phyloP scores from a whole-genome alignment of 1,140 invertebrate species.

The Conopomorpha cramerella region DNA sequence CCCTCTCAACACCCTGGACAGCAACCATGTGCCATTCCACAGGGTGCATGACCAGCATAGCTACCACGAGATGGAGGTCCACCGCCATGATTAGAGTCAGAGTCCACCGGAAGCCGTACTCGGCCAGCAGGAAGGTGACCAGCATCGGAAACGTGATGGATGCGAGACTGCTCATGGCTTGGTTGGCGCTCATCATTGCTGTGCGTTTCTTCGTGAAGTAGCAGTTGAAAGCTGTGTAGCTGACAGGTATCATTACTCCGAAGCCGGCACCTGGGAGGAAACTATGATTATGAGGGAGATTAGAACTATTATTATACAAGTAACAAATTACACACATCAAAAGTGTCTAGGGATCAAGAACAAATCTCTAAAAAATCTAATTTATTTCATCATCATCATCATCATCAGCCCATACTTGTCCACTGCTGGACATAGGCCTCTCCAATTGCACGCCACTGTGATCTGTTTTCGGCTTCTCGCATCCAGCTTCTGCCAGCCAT shows the following conservation, averaged over 20 bases:
- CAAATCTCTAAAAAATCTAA: too few relatives aligned
- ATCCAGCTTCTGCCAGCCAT: too few relatives aligned
- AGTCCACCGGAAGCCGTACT: conserved; percentile 44
- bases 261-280: conserved; percentile 36
- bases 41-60: conserved; percentile 49
- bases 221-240: conserved; percentile 44
- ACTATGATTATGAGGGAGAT: too few relatives aligned
- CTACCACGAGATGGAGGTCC: conserved; percentile 41
- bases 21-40: conserved; percentile 44
- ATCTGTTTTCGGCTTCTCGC: too few relatives aligned
- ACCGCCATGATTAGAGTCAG: conserved; percentile 40
- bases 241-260: conserved; percentile 47
- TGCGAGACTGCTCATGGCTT: conserved; percentile 44
- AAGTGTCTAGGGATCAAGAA: too few relatives aligned
- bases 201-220: conserved; percentile 45
- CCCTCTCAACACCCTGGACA: conserved; percentile 6
- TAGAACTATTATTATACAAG: too few relatives aligned
- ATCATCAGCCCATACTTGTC: too few relatives aligned
- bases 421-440: too few relatives aligned
- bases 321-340: too few relatives aligned
- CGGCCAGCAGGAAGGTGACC: conserved; percentile 31
- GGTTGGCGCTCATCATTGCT: conserved; percentile 49
- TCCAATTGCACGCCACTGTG: too few relatives aligned
- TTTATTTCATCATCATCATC: too few relatives aligned
- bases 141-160: conserved; percentile 46